Base-by-base conservation (phyloP, 2,888 invertebrate genomes). In the Scelioninae gen. 2 region DNA sequence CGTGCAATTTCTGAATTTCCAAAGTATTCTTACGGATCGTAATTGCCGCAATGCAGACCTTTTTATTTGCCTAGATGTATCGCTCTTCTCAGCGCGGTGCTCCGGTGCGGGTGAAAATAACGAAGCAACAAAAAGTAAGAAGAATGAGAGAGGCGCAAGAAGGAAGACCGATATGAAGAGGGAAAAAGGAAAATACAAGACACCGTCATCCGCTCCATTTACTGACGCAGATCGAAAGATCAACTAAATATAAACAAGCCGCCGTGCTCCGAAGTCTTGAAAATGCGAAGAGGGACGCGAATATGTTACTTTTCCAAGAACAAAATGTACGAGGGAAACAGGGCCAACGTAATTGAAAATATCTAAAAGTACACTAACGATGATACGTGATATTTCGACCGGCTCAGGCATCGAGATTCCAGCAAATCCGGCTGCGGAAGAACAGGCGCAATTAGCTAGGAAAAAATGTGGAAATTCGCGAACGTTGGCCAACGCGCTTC, bases 201-300 rank as follows among this genome's bases (percentile, higher is more conserved):
- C 50, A 19, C 39, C 53, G 48, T 35, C 64, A 73, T 73, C 63
- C 67, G 70, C 67, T 68, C 71, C 74, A 71, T 74, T 71, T 74
- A 74, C 70, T 48, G 52, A 45, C 63, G 45, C 52, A 78, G 80
- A 82, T 82, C 82, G 81, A 79, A 79, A 81, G 81, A 82, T 82
- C 81, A 80, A 80, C 82, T 82, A 82, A 80, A 82, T 82, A 82
- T 82, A 82, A 81, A 80, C 81, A 78, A 77, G 78, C 52, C 48
- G 70, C 43, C 63, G 52, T 64, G 60, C 35, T 31, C 45, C 39
- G 60, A 50, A 50, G 68, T 65, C 69, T 69, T 65, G 64, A 73
- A 73, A 65, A 73, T 65, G 60, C 71, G 33, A 52, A 25, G 33
- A 45, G 39, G 28, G 6, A 13, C 13, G 45, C 43, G 58, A 65